Conservation (phyloP, 2,797 vertebrate genomes). For the Platalea minor region DNA sequence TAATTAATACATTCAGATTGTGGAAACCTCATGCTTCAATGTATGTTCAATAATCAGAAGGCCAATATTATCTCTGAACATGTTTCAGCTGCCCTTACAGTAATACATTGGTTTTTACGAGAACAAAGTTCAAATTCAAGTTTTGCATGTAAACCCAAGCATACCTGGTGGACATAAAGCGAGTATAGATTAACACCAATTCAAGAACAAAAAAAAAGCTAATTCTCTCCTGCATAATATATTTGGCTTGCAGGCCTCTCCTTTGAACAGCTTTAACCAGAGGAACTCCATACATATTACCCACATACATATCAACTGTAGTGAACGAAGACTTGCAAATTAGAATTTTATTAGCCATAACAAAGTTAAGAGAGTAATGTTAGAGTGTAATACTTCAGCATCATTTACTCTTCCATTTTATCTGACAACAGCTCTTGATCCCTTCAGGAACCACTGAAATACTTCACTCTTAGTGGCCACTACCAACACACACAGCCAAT, state of each 20-base stretch:
- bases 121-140: background rate
- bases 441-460: background rate
- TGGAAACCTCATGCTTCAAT: background rate
- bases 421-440: background rate
- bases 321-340: background rate
- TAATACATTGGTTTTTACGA: background rate
- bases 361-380: background rate
- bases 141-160: background rate
- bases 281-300: background rate
- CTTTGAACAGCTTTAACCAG: background rate
- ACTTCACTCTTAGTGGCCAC: background rate
- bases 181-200: background rate
- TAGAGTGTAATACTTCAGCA: background rate
- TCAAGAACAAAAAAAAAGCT: background rate
- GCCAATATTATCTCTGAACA: background rate
- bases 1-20: background rate
- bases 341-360: background rate
- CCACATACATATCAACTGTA: background rate
- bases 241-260: background rate
- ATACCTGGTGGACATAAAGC: background rate
- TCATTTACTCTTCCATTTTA: background rate
- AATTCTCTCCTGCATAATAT: background rate
- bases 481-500: background rate
- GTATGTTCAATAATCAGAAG: background rate
- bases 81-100: background rate